A percentile compares a stretch with the other conserved stretches of the same genome.
Evolutionary conservation across 1,140 invertebrate species (phyloP).

Genomic region (Maconellicoccus hirsutus): DNA sequence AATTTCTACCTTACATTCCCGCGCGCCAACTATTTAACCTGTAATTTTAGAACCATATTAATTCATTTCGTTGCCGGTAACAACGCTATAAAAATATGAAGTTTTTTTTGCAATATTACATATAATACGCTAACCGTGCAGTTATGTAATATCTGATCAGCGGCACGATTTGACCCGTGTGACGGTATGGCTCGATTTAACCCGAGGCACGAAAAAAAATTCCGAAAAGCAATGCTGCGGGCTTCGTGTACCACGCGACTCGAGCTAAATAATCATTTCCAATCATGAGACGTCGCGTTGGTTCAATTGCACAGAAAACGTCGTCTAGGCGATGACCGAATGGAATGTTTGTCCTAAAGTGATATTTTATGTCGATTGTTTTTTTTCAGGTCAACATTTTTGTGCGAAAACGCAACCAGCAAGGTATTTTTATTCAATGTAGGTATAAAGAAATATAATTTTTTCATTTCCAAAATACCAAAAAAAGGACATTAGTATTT

Average conservation of each 20-base stretch:
- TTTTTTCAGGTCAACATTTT: no score
- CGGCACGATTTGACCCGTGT: neutral
- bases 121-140: neutral
- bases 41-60: neutral
- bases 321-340: no score
- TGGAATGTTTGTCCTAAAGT: no score
- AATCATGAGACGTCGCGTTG: conserved; percentile 4
- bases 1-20: neutral
- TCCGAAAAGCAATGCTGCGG: conserved; percentile 2
- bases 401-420: no score
- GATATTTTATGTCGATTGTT: no score
- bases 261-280: neutral
- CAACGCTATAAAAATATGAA: neutral
- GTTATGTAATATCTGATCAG: conserved; percentile 9
- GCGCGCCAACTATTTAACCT: neutral
- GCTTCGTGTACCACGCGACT: neutral
- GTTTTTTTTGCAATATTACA: neutral
- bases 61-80: conserved; percentile 9
- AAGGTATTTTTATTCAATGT: no score
- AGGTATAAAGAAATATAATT: no score
- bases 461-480: no score
- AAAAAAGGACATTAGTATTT: no score
- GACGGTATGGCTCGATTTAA: no score
- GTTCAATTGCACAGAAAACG: no score
- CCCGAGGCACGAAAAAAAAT: neutral